Evolutionary conservation across 2,797 vertebrate species (phyloP), one percentile per base, ranked within the genome.

Genomic region (Gymnocypris eckloni): DNA sequence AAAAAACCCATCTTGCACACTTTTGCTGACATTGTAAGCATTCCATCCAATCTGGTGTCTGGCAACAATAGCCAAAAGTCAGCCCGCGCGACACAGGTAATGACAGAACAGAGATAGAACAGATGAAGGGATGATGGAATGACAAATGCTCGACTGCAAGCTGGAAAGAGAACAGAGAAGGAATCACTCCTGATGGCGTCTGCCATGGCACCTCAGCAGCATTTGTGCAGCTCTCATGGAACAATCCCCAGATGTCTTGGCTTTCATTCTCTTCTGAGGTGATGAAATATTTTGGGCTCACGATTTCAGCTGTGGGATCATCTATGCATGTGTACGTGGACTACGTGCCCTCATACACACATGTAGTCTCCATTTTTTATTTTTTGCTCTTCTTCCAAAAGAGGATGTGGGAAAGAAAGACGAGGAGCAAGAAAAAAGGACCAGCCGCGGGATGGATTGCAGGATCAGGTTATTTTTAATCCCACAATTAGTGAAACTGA

Each of bases 401-500:
- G 71, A 85, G 45, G 67, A 81, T 81, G 59, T 82, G 81, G 81
- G 81, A 79, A 84, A 87, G 61, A 76, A 86, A 86, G 66, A 75
- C 70, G 33, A 56, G 61, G 73, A 82, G 43, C 20, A 64, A 72
- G 43, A 85, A 45, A 64, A 33, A 73, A 77, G 61, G 33, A 43
- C 39, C 18, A 59, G 33, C 45, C 43, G 48, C 67, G 39, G 25
- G 76, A 86, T 86, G 84, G 83, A 86, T 86, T 91, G 80, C 69
- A 70, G 85, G 87, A 90, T 91, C 82, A 25, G 87, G 91, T 90
- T 90, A 88, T 89, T 90, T 90, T 86, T 90, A 92, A 92, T 90
- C 89, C 84, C 43, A 82, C 90, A 87, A 87, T 90, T 89, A 91
- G 86, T 86, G 87, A 88, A 89, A 90, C 83, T 85, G 90, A 89